Conservation (phyloP, 2,888 invertebrate species). For the Dolichomitus sp. region DNA sequence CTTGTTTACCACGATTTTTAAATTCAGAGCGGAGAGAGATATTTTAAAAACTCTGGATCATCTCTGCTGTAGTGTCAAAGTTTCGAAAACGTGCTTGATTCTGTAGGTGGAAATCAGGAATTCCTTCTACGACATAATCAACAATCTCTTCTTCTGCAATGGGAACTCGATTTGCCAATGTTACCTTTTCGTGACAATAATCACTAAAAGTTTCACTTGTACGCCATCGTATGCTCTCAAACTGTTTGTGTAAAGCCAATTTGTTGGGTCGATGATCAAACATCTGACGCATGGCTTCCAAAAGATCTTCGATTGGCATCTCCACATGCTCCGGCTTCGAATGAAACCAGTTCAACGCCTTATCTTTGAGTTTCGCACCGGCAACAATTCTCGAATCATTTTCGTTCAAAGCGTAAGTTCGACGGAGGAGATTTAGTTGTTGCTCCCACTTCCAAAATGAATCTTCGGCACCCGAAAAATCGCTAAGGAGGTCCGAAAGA, state of each 20-base stretch:
- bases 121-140: slow-evolving; percentile 68
- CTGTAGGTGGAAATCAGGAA: slow-evolving; percentile 52
- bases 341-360: slow-evolving; percentile 60
- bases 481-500: slow-evolving; percentile 42
- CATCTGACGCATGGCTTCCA: slow-evolving; percentile 57
- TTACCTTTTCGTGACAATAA: slow-evolving; percentile 66
- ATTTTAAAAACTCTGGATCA: slow-evolving; percentile 54
- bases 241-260: slow-evolving; percentile 52
- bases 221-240: slow-evolving; percentile 61
- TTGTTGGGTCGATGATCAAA: slow-evolving; percentile 56
- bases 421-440: slow-evolving; percentile 51
- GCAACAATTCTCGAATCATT: slow-evolving; percentile 51
- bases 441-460: slow-evolving; percentile 55
- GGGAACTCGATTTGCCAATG: slow-evolving; percentile 63
- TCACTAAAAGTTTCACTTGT: slow-evolving; percentile 61
- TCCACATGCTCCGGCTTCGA: slow-evolving; percentile 54
- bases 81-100: slow-evolving; percentile 61
- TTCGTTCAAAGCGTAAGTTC: slow-evolving; percentile 54
- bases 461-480: slow-evolving; percentile 54
- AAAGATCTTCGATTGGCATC: slow-evolving; percentile 52
- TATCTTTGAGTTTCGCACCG: slow-evolving; percentile 59
- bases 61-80: slow-evolving; percentile 28
- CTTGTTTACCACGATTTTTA: slow-evolving; percentile 10
- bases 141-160: slow-evolving; percentile 62
- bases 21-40: slow-evolving; percentile 20